Conservation (phyloP, 30 jellyfish, hydroid and myxozoan species). For the Catostylus mosaicus region DNA sequence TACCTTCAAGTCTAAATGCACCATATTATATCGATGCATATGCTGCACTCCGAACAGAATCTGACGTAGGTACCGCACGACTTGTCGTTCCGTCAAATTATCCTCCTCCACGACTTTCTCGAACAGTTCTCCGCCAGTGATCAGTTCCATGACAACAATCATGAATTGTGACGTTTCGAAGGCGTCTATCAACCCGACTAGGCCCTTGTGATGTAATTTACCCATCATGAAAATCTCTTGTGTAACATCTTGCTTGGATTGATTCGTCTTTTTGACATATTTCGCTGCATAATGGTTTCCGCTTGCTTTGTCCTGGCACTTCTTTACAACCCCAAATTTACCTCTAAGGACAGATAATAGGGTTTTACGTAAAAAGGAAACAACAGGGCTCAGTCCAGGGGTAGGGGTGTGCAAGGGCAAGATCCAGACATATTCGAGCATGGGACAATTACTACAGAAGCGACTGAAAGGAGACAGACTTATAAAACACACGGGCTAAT, state of each 20-base stretch:
- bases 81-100: slow-evolving; percentile 91
- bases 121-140: slow-evolving; percentile 94
- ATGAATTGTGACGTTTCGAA: slow-evolving; percentile 74
- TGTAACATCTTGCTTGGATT: slow-evolving; percentile 71
- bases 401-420: too few species aligned
- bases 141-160: slow-evolving; percentile 95
- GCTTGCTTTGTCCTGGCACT: slow-evolving; percentile 72
- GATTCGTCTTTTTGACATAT: slow-evolving; percentile 70
- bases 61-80: slow-evolving; percentile 86
- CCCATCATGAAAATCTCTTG: slow-evolving; percentile 84
- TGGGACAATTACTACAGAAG: too few species aligned
- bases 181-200: slow-evolving; percentile 71
- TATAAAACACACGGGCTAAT: too few species aligned
- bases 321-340: slow-evolving; percentile 83
- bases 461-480: too few species aligned
- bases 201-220: slow-evolving; percentile 72
- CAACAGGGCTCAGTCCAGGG: too few species aligned
- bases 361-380: too few species aligned
- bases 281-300: slow-evolving; percentile 81
- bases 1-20: slow-evolving; percentile 92
- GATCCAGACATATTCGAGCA: too few species aligned
- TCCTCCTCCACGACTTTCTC: slow-evolving; percentile 97
- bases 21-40: slow-evolving; percentile 89
- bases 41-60: slow-evolving; percentile 89
- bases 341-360: slow-evolving; percentile 77